These are phyloP conservation scores for Capitulum mitella DNA, from an alignment of 2,888 invertebrate genomes.

Conservation along the genomic window DNA sequence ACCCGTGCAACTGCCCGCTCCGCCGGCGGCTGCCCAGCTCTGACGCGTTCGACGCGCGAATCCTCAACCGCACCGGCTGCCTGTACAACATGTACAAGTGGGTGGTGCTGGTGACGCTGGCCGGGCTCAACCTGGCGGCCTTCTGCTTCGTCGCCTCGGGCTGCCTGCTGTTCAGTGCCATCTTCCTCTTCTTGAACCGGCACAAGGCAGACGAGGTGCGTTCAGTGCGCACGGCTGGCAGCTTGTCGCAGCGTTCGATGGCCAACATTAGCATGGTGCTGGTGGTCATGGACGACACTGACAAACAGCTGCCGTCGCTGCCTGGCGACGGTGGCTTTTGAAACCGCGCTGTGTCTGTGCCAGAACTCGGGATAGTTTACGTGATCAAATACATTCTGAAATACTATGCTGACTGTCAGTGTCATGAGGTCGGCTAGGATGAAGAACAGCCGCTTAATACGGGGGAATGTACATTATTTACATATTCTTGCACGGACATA, in stretches of 20 bases:
- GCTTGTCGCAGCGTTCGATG: background rate
- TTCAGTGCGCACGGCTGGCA: background rate
- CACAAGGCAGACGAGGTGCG: background rate
- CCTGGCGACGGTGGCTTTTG: too few species aligned
- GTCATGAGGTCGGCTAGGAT: too few species aligned
- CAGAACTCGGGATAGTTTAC: too few species aligned
- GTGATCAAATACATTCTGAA: too few species aligned
- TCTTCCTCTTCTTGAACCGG: background rate
- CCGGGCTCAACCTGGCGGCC: background rate
- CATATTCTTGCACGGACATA: too few species aligned
- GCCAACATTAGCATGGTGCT: background rate
- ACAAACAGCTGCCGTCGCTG: background rate
- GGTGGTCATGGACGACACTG: background rate
- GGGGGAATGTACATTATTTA: too few species aligned
- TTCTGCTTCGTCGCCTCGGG: background rate
- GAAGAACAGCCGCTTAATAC: too few species aligned
- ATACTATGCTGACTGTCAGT: too few species aligned
- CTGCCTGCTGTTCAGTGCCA: background rate
- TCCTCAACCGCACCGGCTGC: background rate
- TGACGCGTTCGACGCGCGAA: background rate
- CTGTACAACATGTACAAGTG: constrained; percentile 7
- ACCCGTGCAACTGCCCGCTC: background rate
- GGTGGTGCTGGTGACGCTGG: constrained; percentile 8
- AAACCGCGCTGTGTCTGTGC: too few species aligned
- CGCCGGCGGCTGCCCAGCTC: background rate